phyloP scores from a whole-genome alignment of 1,140 invertebrate species.

The Brachionus calyciflorus region DNA sequence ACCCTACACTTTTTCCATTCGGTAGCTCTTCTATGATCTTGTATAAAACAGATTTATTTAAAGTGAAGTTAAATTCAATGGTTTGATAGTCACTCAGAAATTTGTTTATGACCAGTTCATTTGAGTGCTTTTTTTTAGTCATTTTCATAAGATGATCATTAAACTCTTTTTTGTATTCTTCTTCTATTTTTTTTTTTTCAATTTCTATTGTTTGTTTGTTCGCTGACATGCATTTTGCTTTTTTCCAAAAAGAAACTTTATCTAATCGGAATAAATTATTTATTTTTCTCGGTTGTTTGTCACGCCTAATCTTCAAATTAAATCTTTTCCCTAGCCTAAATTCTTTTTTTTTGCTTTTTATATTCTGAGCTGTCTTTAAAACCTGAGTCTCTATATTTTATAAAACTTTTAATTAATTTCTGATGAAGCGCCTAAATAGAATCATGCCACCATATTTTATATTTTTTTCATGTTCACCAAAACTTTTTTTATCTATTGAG shows the following conservation, averaged over 20 bases:
- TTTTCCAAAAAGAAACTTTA: not conserved
- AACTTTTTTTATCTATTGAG: not conserved
- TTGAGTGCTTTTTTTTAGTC: no score
- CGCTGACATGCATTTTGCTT: not conserved
- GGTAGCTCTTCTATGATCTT: conserved; percentile 6
- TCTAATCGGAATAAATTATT: not conserved
- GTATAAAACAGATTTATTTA: not conserved
- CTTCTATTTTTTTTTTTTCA: not conserved
- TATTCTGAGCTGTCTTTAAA: not conserved
- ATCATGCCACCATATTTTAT: not conserved
- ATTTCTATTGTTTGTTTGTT: not conserved
- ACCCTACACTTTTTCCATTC: not conserved
- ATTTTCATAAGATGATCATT: not conserved
- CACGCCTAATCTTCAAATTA: not conserved
- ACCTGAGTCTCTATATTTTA: not conserved
- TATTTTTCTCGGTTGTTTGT: not conserved
- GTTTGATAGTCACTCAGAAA: no score
- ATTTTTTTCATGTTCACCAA: not conserved
- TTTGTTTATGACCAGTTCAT: no score
- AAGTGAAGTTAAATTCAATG: not conserved
- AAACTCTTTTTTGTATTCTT: not conserved
- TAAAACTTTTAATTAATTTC: not conserved
- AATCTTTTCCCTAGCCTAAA: not conserved
- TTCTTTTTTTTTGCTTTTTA: not conserved
- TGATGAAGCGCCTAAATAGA: not conserved